Base-by-base conservation (phyloP, 1,140 invertebrate genomes). In the Psilanteris sp. region DNA sequence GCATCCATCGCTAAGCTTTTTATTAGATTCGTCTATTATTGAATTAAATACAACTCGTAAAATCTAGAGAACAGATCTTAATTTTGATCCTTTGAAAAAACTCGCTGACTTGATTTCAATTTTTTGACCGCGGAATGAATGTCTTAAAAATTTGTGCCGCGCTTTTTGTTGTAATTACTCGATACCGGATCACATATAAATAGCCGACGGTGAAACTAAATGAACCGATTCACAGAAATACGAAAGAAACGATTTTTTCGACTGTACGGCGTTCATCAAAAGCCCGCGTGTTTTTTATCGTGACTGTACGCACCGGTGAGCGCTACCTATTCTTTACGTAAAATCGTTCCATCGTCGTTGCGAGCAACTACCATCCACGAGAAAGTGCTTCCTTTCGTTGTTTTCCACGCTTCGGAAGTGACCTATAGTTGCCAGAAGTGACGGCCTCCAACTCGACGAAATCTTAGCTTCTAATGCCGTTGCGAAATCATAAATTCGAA, bases 361-460 rank as follows among this genome's bases (percentile, higher is more conserved):
- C 70, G 79, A 64, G 68, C 14, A 77, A 79, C 50, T 27, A 24
- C 68, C 70, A 43, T 52, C 46, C 37, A 27, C 59, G 59, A 72
- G 80, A 81, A 82, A 82, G 80, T 81, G 68, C 73, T 81, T 80
- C 79, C 79, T 80, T 81, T 78, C 79, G 66, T 81, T 78, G 72
- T 75, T 80, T 82, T 81, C 79, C 72, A 77, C 70, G 70, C 76
- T 79, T 81, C 18, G 55, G 52, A 75, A 76, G 75, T 82, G 77
- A 81, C 70, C 29, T 55, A 32, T 41, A 41, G 27, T 59, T 39
- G 4, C 39, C 26, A 8, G 16, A 43, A 59, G 44, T 50, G 57
- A 62, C 57, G 44, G 31, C 27, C n/a, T 9, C 9, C 8, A 26
- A 43, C 46, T 43, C 32, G 29, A 34, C 54, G 7, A 16, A 34